Conservation (phyloP, 2,888 invertebrate genomes). For the Acholoe squamosa region DNA sequence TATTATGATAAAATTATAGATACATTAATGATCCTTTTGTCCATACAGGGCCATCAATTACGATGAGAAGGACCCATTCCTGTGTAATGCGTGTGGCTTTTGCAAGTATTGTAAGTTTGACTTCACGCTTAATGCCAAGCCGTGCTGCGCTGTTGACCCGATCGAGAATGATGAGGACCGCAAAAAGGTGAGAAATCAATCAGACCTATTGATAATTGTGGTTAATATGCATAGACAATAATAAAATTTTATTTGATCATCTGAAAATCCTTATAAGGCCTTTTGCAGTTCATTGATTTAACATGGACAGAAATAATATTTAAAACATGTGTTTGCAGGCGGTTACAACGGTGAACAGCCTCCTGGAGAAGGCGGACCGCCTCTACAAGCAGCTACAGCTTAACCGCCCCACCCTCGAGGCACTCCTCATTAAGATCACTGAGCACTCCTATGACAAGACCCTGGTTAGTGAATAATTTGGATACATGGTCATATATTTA, state of each 20-base stretch:
- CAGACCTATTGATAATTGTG: not conserved
- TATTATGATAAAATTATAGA: too few relatives aligned
- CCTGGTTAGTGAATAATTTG: constrained; percentile 15
- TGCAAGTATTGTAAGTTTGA: constrained; percentile 99
- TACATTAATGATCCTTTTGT: too few relatives aligned
- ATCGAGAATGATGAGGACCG: constrained; percentile 98
- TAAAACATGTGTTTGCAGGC: constrained; percentile 85
- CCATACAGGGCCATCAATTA: constrained; percentile 94
- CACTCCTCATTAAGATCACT: constrained; percentile 88
- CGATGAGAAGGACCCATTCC: constrained; percentile 98
- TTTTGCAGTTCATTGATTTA: too few relatives aligned
- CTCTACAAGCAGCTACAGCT: constrained; percentile 95
- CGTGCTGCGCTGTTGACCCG: constrained; percentile 97
- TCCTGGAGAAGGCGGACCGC: constrained; percentile 96
- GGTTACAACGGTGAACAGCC: constrained; percentile 93
- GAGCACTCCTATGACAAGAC: constrained; percentile 58
- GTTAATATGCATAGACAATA: not conserved
- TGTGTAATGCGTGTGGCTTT: constrained; percentile 99
- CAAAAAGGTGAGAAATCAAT: constrained; percentile 86
- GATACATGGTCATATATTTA: too few relatives aligned
- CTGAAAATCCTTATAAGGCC: too few relatives aligned
- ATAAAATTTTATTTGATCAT: too few relatives aligned
- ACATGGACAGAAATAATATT: too few relatives aligned
- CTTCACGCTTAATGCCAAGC: constrained; percentile 94
- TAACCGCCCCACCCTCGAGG: constrained; percentile 95